Evolutionary conservation across 2,113 vertebrate species (phyloP).

Genomic region (Delphinus delphis): DNA sequence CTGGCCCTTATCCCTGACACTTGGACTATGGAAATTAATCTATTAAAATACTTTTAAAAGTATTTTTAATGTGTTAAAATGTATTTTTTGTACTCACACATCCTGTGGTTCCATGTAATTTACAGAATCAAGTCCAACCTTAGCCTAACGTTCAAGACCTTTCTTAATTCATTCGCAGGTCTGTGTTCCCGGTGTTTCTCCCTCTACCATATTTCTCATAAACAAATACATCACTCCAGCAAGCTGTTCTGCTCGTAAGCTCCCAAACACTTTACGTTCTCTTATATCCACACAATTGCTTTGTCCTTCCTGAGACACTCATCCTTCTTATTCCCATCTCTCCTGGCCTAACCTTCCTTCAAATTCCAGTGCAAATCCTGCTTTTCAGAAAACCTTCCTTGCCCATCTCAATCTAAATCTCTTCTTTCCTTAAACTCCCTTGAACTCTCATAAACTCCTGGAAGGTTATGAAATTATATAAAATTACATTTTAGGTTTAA

Average conservation of each 20-base stretch:
- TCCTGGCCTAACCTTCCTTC: neutral
- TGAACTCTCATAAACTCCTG: neutral
- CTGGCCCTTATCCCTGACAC: neutral
- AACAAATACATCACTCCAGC: neutral
- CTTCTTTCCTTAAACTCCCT: neutral
- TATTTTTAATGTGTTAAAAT: neutral
- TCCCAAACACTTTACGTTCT: neutral
- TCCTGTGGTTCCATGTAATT: neutral
- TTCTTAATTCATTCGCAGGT: neutral
- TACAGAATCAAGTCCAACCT: neutral
- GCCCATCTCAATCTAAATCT: neutral
- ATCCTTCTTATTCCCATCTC: neutral
- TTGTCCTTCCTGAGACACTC: neutral
- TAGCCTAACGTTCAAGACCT: neutral
- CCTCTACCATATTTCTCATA: constrained; percentile 6
- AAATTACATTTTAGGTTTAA: neutral
- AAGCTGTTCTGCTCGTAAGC: neutral
- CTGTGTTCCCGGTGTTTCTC: neutral
- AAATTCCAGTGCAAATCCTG: neutral
- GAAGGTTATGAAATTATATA: neutral
- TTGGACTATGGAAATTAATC: neutral
- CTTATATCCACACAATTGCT: neutral
- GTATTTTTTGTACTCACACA: constrained; percentile 19
- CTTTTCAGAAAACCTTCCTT: neutral
- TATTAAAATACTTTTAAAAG: neutral